Evolutionary conservation across 2,113 vertebrate species (phyloP), one percentile per base, ranked within the genome.

Genomic region (Etheostoma spectabile): DNA sequence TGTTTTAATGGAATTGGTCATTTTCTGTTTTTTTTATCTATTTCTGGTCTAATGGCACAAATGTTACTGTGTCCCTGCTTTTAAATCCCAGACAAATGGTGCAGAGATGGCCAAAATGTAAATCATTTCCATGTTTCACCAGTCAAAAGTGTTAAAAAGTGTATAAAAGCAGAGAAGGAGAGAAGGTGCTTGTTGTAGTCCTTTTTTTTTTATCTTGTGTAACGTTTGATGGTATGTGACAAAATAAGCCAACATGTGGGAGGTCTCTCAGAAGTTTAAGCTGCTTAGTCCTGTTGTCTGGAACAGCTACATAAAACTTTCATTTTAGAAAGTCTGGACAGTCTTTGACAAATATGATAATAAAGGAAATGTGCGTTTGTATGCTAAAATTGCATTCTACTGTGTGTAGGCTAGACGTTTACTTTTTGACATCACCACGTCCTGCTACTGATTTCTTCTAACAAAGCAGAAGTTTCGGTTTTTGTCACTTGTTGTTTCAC

Each of bases 251-350:
- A 62, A 19, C 69, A 38, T 45, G 74, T 78, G 74, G 73, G 85
- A 69, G 83, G 64, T 86, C 51, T 74, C 56, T 78, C 74, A 77
- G 67, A 87, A 83, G 59, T 80, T 62, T 48, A 87, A 86, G 59
- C 83, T 86, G 67, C 60, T 77, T 56, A 33, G 73, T 74, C 30
- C 30, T 70, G 2, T 64, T 77, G 59, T 80, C 12, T 79, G 38
- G 1, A 74, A 69, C 38, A 67, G 79, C 42, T 7, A 73, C 46
- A 45, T 49, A 15, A 60, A 64, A 60, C 86, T 87, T 87, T 88
- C 71, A 89, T 91, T 90, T 86, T 85, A 74, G 77, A 90, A 93
- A 92, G 86, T 85, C 42, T 66, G 42, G 4, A 8, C 51, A 55
- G 35, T 77, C 76, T 76, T 48, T 15, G 38, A 67, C 66, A 60